Conservation (phyloP, 2,797 vertebrate species). For the Dryobates pubescens region DNA sequence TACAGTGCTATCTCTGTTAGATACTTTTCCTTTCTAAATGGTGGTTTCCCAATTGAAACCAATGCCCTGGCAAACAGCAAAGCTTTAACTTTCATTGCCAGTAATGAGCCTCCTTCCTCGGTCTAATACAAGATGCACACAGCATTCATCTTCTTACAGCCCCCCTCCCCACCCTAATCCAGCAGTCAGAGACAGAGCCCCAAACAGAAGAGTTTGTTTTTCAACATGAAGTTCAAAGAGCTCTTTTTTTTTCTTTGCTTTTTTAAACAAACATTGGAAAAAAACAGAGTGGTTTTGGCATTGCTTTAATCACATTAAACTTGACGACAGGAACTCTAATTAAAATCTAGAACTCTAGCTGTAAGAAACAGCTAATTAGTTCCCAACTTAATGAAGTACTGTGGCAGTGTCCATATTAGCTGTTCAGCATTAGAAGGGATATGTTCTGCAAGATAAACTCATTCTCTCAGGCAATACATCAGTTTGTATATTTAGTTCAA, state of each 20-base stretch:
- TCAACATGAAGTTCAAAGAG: constrained; percentile 6
- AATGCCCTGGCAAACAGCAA: neutral
- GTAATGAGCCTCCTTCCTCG: neutral
- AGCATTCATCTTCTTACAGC: neutral
- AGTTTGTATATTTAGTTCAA: neutral
- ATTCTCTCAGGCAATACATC: neutral
- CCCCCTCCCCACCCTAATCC: neutral
- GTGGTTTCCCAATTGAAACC: neutral
- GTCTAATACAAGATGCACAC: neutral
- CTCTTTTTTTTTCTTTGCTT: neutral
- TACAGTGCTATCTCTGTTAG: neutral
- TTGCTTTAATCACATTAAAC: constrained; percentile 50
- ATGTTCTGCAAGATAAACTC: neutral
- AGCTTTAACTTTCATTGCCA: neutral
- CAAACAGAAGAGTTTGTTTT: constrained; percentile 27
- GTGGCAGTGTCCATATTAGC: neutral
- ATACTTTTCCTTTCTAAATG: neutral
- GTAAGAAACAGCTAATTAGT: constrained; percentile 55
- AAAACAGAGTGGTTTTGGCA: neutral
- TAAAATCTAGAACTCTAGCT: constrained; percentile 27
- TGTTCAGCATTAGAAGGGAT: neutral
- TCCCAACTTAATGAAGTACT: constrained; percentile 48
- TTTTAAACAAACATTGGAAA: constrained; percentile 19
- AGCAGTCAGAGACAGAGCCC: neutral
- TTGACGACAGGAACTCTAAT: constrained; percentile 45